Percentiles rank a stretch among this genome's conserved stretches.
These are phyloP conservation scores for Drosophila ambigua DNA, from an alignment of 1,140 invertebrate genomes.

Conservation along the genomic window DNA sequence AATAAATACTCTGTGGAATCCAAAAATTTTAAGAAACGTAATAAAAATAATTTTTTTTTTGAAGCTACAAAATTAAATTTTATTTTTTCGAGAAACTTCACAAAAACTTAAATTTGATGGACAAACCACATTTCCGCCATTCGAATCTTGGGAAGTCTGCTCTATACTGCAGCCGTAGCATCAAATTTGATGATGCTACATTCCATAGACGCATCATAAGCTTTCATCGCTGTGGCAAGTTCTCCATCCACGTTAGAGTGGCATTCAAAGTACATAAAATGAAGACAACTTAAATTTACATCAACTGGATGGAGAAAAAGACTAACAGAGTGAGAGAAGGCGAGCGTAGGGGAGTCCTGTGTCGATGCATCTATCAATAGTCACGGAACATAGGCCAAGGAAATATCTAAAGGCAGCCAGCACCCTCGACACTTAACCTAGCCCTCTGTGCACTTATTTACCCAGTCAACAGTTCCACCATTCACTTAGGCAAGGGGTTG, in stretches of 20 bases:
- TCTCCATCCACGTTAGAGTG: background rate
- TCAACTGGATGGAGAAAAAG: constrained; percentile 9
- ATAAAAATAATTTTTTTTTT: too few relatives aligned
- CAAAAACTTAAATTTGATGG: constrained; percentile 45
- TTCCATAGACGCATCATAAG: constrained; percentile 26
- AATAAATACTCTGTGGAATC: too few relatives aligned
- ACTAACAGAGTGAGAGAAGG: too few relatives aligned
- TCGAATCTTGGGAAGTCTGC: background rate
- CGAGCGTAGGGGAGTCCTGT: background rate
- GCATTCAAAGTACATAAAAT: constrained; percentile 30
- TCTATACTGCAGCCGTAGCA: constrained; percentile 5
- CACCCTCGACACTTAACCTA: background rate
- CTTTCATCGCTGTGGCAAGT: constrained; percentile 13
- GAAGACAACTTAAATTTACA: constrained; percentile 33
- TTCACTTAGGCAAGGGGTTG: constrained; percentile 25
- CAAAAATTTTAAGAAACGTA: too few relatives aligned
- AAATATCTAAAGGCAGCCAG: constrained; percentile 39
- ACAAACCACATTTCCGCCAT: constrained; percentile 14
- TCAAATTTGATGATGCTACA: constrained; percentile 34
- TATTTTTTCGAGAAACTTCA: constrained; percentile 2
- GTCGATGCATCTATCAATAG: constrained; percentile 33
- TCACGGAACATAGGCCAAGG: constrained; percentile 60
- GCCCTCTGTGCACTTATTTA: constrained; percentile 50
- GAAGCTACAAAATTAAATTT: too few relatives aligned
- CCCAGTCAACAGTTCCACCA: constrained; percentile 64